Conservation (phyloP, 2,113 vertebrate species). For the Barbus barbus region DNA sequence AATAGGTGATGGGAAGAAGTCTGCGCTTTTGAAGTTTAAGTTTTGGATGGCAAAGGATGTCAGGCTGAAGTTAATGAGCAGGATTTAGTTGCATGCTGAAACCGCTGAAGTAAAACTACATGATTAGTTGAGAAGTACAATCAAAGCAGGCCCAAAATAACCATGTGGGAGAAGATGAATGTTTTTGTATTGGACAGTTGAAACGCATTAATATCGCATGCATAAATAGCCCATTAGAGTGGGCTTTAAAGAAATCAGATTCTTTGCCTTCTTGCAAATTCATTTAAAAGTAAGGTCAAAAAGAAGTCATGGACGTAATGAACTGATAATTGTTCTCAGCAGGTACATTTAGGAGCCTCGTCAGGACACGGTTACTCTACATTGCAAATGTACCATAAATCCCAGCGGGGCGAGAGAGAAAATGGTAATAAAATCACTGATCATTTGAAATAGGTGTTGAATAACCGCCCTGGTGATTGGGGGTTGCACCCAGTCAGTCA, state of each 20-base stretch:
- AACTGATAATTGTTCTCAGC: slow-evolving; percentile 54
- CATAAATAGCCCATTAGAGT: slow-evolving; percentile 55
- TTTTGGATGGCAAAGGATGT: too few species aligned
- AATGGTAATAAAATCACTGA: slow-evolving; percentile 53
- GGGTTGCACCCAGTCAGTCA: slow-evolving; percentile 18
- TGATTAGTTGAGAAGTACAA: too few species aligned
- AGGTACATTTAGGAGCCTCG: slow-evolving; percentile 26
- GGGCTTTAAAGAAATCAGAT: slow-evolving; percentile 57
- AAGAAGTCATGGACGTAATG: slow-evolving; percentile 50
- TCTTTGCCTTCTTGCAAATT: slow-evolving; percentile 54
- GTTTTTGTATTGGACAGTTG: slow-evolving; percentile 47
- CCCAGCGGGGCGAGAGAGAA: slow-evolving; percentile 3
- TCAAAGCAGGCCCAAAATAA: slow-evolving; percentile 27
- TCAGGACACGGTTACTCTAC: slow-evolving; percentile 21
- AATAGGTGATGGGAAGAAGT: too few species aligned
- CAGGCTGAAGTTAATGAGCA: too few species aligned
- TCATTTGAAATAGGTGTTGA: slow-evolving; percentile 39
- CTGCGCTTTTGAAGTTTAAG: too few species aligned
- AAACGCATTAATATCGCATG: slow-evolving; percentile 57
- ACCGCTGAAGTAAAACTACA: too few species aligned
- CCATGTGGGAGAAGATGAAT: slow-evolving; percentile 12
- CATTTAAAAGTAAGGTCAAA: slow-evolving; percentile 54
- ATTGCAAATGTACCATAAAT: slow-evolving; percentile 44
- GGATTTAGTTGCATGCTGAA: too few species aligned
- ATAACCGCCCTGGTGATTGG: slow-evolving; percentile 29